A percentile compares a stretch with the other conserved stretches of the same genome.
These are phyloP conservation scores for Pseudomyrmex cubaensis DNA, from an alignment of 1,140 invertebrate species.

Conservation along the genomic window DNA sequence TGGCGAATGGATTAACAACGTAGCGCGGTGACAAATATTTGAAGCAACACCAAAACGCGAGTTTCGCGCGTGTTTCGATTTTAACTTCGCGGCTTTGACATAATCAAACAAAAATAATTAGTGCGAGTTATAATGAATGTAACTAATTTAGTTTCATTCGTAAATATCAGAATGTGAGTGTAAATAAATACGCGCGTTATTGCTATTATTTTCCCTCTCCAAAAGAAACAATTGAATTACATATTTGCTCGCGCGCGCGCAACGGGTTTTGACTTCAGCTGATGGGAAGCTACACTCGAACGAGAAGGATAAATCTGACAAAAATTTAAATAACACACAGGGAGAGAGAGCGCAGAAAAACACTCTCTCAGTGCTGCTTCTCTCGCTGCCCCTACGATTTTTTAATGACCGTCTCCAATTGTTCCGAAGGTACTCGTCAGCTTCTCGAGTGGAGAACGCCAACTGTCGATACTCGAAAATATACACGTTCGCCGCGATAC, in stretches of 20 bases:
- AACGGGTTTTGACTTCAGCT: not conserved
- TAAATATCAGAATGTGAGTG: constrained; percentile 39
- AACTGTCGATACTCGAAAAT: constrained; percentile 84
- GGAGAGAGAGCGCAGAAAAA: not conserved
- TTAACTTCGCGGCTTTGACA: not conserved
- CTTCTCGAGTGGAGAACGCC: constrained; percentile 81
- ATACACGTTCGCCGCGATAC: constrained; percentile 40
- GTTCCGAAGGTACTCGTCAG: constrained; percentile 71
- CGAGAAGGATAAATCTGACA: constrained; percentile 39
- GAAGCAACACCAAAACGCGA: not conserved
- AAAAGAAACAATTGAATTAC: not conserved
- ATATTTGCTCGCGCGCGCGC: not conserved
- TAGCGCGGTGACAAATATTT: constrained; percentile 23
- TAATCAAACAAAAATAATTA: not conserved
- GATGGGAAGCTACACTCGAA: not conserved
- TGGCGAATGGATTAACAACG: not conserved
- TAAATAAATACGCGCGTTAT: not conserved
- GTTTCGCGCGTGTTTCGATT: not conserved
- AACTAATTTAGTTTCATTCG: not conserved
- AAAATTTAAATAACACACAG: constrained; percentile 12
- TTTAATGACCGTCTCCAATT: constrained; percentile 74
- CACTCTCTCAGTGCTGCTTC: constrained; percentile 30
- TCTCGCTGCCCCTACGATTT: constrained; percentile 53
- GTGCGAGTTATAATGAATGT: not conserved
- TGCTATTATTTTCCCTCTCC: too few species aligned